Conservation (phyloP, 2,113 vertebrate species). For the Oncorhynchus gorbuscha region DNA sequence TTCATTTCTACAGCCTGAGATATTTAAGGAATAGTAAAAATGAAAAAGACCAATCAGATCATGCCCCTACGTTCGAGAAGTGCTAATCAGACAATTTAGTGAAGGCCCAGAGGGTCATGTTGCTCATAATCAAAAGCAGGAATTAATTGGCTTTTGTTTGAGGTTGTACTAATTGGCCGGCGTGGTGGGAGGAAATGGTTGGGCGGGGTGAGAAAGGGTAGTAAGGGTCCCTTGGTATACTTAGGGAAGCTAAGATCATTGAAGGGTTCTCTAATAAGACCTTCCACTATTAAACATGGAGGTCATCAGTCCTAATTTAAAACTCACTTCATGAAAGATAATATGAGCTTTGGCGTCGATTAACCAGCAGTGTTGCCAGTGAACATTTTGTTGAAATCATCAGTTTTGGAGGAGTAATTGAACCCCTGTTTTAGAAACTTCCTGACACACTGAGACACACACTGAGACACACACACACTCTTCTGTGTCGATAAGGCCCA, state of each 20-base stretch:
- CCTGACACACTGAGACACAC: background rate
- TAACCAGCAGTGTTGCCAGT: background rate
- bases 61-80: constrained; percentile 7
- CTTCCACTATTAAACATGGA: constrained; percentile 6
- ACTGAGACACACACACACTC: background rate
- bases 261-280: constrained; percentile 11
- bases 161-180: constrained; percentile 49
- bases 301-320: background rate
- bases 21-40: background rate
- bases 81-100: constrained; percentile 41
- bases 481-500: background rate
- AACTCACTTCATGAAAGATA: background rate
- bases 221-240: background rate
- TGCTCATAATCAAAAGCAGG: constrained; percentile 45
- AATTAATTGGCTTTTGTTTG: constrained; percentile 52
- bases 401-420: background rate
- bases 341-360: background rate
- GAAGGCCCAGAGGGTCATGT: constrained; percentile 29
- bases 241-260: constrained; percentile 30
- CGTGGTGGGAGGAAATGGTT: constrained; percentile 15
- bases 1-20: no score
- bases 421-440: no score
- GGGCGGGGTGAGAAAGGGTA: constrained; percentile 18
- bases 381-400: background rate
- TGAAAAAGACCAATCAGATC: background rate